Base-by-base conservation (phyloP, 1,140 invertebrate species). In the Drosophila mayri region DNA sequence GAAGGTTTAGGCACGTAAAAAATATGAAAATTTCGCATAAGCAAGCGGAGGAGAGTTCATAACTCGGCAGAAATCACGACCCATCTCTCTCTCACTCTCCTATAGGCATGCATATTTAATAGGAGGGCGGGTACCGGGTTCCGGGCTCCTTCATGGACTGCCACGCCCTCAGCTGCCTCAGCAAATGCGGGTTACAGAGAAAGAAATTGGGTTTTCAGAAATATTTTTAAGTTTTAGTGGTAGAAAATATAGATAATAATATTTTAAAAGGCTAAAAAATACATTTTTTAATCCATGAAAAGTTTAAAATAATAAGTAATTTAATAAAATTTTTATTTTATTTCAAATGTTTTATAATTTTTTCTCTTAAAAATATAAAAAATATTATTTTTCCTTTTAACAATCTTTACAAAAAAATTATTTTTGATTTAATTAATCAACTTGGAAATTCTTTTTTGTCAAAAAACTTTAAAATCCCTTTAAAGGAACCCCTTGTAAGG, bases 81-180 rank as follows among this genome's bases (percentile, higher is more conserved):
- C 71, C 43, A 47, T 67, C 54, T 66, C 32, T 54, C 12, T 5
- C 9, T 2, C 74, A 38, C 14, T 5, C 14, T 8, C 68, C 6
- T 47, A 65, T 85, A 88, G 85, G 81, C 77, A 90, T 88, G 84
- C 84, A 87, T 88, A 88, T 88, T 88, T 90, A 90, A 88, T 90
- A 77, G 41, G 62, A 60, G 76, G 55, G 64, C 65, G 66, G 71
- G 44, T 12, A 10, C 3, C 7, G 44, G 28, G 20, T 25, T 47
- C 22, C 44, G 18, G 43, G 25, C 9, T 41, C 28, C 25, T 7
- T 37, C 32, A 43, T 55, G 22, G 20, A 54, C 41, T 38, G 38
- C 28, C 40, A 32, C 35, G 37, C 57, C 60, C 32, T 11, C 32
- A 14, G 18, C 22, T 63, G 32, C 11, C 32, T 4, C 59, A 35